phyloP scores from a whole-genome alignment of 2,113 vertebrate species.

The Notechis scutatus region DNA sequence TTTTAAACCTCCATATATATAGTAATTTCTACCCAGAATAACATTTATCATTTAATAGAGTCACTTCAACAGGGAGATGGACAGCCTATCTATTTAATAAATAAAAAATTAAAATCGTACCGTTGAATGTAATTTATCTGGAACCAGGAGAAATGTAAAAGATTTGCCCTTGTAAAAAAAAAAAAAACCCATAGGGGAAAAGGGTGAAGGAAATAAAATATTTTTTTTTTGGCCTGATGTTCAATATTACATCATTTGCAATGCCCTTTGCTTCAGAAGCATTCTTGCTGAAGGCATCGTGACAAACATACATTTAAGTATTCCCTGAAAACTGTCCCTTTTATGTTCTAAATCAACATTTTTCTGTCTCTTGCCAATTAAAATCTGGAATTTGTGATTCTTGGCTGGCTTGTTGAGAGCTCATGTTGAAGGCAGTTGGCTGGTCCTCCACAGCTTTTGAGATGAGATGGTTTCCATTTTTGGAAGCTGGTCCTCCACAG shows the following conservation, averaged over 20 bases:
- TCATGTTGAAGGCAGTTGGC: neutral
- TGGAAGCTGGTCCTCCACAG: too few species aligned
- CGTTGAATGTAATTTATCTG: neutral
- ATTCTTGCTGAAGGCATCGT: neutral
- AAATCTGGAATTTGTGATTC: neutral
- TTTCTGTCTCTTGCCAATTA: neutral
- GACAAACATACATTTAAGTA: neutral
- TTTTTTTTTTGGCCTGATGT: neutral
- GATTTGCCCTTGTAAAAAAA: neutral
- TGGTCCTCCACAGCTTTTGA: neutral
- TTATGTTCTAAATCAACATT: neutral
- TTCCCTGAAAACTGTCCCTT: neutral
- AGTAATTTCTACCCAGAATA: neutral
- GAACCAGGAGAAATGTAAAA: neutral
- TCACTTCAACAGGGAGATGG: neutral
- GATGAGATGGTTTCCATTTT: neutral
- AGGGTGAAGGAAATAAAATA: neutral
- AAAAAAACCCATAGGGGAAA: too few species aligned
- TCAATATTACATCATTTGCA: neutral
- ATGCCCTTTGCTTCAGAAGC: neutral
- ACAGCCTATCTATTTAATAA: neutral
- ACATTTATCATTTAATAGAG: neutral
- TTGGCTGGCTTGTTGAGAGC: neutral
- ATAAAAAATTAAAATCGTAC: neutral
- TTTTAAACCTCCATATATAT: neutral